Percentiles rank a stretch among this genome's conserved stretches.
phyloP scores from a whole-genome alignment of 2,113 vertebrate species.

The Tautogolabrus adspersus region DNA sequence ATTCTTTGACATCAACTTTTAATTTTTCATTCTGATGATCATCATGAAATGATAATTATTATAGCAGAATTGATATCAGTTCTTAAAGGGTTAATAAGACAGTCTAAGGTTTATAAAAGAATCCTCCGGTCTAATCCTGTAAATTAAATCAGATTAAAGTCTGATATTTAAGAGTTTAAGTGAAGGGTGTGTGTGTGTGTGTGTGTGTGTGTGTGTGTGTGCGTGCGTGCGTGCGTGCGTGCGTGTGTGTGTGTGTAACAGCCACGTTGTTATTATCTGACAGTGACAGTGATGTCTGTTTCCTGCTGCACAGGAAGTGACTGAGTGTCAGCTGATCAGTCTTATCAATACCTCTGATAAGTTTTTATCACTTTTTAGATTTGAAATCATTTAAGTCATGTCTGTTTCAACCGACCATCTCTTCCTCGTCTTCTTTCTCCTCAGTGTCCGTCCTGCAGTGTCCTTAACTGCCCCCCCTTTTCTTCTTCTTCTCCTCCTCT shows the following conservation, averaged over 20 bases:
- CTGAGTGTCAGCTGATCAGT: conserved; percentile 7
- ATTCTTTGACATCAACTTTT: too few relatives aligned
- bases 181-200: not conserved
- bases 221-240: not conserved
- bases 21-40: too few relatives aligned
- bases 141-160: not conserved
- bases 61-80: not conserved
- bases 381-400: not conserved
- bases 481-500: not conserved
- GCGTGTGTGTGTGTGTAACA: not conserved
- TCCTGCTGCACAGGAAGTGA: conserved; percentile 29
- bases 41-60: too few relatives aligned
- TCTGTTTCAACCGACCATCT: not conserved
- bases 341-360: conserved; percentile 1
- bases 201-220: not conserved
- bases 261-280: not conserved
- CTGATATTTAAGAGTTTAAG: not conserved
- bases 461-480: not conserved
- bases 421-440: not conserved
- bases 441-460: too few relatives aligned
- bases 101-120: not conserved
- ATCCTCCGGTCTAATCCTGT: not conserved
- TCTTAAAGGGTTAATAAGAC: not conserved
- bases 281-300: not conserved
- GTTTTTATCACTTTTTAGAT: conserved; percentile 8